Conservation (phyloP, 2,113 vertebrate genomes). For the Butorides virescens region DNA sequence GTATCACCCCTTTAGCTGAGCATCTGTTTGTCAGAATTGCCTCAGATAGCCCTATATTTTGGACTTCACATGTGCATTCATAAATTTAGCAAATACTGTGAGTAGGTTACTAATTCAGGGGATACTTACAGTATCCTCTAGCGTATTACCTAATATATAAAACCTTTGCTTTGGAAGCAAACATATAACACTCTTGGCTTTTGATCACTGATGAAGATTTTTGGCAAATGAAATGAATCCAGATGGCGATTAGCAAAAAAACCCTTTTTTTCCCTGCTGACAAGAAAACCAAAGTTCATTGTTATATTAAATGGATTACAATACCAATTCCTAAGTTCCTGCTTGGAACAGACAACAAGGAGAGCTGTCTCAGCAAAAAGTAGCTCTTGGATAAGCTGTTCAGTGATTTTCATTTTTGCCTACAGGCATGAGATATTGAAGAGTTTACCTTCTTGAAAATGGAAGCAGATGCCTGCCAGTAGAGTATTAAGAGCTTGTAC, state of each 20-base stretch:
- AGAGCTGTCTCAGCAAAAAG: conserved; percentile 56
- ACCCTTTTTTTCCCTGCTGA: not conserved
- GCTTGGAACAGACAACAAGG: conserved; percentile 6
- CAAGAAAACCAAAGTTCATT: not conserved
- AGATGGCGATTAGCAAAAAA: not conserved
- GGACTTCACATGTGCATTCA: not conserved
- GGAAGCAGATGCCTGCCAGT: not conserved
- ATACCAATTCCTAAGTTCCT: not conserved
- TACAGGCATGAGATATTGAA: conserved; percentile 44
- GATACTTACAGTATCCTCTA: not conserved
- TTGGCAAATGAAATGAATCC: not conserved
- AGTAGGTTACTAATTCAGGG: not conserved
- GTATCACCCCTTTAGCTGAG: not conserved
- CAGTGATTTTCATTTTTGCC: conserved; percentile 50
- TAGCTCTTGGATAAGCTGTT: conserved; percentile 33
- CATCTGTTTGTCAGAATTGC: not conserved
- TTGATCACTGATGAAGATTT: not conserved
- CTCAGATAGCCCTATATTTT: not conserved
- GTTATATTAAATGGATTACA: conserved; percentile 14
- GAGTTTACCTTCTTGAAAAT: conserved; percentile 45
- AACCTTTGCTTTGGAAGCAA: not conserved
- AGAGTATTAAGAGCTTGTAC: not conserved
- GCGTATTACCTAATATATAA: not conserved
- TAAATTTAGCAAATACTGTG: not conserved
- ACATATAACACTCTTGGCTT: not conserved